Conservation (phyloP, 2,113 vertebrate species). For the Polypterus bichir region DNA sequence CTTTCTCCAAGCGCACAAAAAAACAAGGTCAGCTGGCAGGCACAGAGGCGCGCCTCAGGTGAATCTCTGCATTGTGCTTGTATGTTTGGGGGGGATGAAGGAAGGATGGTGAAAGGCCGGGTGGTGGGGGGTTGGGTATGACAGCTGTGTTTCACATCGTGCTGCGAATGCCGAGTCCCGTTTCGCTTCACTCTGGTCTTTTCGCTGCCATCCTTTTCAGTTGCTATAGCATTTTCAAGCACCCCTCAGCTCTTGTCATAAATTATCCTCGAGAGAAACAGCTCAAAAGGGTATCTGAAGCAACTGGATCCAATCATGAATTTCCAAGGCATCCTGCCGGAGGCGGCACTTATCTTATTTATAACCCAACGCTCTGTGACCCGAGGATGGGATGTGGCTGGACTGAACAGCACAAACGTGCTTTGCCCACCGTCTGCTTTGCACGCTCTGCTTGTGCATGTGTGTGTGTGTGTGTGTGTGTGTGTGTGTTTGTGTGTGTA, state of each 20-base stretch:
- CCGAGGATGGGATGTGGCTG: slow-evolving; percentile 58
- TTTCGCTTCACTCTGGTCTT: slow-evolving; percentile 13
- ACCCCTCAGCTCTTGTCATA: slow-evolving; percentile 95
- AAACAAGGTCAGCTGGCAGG: no score
- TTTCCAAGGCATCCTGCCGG: slow-evolving; percentile 55
- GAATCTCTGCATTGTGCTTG: no score
- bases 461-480: background rate
- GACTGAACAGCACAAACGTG: slow-evolving; percentile 40
- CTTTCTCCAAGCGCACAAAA: no score
- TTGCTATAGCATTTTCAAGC: slow-evolving; percentile 99
- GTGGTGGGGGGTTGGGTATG: no score
- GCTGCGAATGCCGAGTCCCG: background rate
- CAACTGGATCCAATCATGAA: slow-evolving; percentile 69
- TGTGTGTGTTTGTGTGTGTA: slow-evolving; percentile 5
- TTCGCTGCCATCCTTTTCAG: slow-evolving; percentile 55
- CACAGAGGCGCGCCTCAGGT: no score
- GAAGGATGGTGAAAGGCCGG: no score
- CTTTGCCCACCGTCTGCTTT: no score
- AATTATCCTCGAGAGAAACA: slow-evolving; percentile 97
- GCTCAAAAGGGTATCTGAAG: slow-evolving; percentile 69
- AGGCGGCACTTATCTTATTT: slow-evolving; percentile 75
- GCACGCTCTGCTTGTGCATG: no score
- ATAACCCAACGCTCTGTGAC: slow-evolving; percentile 60
- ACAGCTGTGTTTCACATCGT: background rate
- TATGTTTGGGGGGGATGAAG: no score